Evolutionary conservation across 2,797 vertebrate species (phyloP).

Genomic region (Lophius americanus): DNA sequence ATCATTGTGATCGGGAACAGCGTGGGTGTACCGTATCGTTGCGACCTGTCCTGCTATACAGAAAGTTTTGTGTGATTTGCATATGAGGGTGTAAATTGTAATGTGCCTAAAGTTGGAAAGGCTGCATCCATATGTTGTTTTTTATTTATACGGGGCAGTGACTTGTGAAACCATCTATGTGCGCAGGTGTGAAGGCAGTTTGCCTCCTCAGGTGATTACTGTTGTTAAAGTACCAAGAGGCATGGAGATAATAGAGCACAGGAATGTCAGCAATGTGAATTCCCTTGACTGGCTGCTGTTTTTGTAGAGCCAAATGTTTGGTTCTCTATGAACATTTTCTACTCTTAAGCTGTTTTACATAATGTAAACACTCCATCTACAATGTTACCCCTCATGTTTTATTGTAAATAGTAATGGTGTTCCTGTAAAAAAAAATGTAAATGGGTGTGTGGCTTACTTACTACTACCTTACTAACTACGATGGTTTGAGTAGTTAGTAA

Average conservation of each 20-base stretch:
- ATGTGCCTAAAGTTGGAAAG: background rate
- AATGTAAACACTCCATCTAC: background rate
- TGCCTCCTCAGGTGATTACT: conserved; percentile 61
- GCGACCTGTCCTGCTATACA: conserved; percentile 26
- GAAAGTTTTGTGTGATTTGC: conserved; percentile 9
- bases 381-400: background rate
- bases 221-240: conserved; percentile 64
- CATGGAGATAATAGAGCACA: conserved; percentile 66
- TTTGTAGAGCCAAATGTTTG: conserved; percentile 23
- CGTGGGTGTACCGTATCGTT: conserved; percentile 54
- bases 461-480: too few species aligned
- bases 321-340: conserved; percentile 7
- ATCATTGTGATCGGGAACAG: conserved; percentile 53
- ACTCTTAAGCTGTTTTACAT: background rate
- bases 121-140: background rate
- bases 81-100: background rate
- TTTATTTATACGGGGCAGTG: background rate
- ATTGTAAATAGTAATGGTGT: too few species aligned
- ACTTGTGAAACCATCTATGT: conserved; percentile 19
- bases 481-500: too few species aligned
- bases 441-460: too few species aligned
- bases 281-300: conserved; percentile 33
- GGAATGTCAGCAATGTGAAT: conserved; percentile 69
- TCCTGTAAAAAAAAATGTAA: background rate
- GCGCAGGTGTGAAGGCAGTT: conserved; percentile 59